Conservation (phyloP, 2,113 vertebrate genomes). For the Euleptes europaea region DNA sequence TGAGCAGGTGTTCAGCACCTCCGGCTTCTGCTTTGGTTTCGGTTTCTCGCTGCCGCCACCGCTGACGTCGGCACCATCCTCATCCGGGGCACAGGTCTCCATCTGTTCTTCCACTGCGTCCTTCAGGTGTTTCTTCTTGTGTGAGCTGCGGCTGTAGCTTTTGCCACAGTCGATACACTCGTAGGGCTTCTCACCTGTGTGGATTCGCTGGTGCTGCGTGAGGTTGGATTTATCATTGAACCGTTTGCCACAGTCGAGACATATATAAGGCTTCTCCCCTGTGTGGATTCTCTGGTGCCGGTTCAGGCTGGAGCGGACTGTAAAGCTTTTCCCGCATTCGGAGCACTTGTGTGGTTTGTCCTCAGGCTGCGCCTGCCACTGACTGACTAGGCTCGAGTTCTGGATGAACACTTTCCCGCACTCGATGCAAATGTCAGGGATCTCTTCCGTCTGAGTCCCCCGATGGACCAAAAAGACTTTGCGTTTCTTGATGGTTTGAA, state of each 20-base stretch:
- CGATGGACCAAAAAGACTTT: conserved; percentile 41
- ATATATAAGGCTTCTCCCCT: conserved; percentile 62
- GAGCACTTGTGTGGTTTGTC: conserved; percentile 61
- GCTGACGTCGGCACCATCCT: background rate
- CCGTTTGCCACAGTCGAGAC: conserved; percentile 60
- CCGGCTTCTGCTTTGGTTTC: conserved; percentile 20
- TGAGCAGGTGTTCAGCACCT: conserved; percentile 56
- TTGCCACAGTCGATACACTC: conserved; percentile 64
- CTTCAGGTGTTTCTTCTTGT: conserved; percentile 55
- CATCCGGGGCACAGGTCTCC: background rate
- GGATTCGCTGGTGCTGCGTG: conserved; percentile 61
- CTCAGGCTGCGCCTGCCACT: conserved; percentile 54
- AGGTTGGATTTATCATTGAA: conserved; percentile 65
- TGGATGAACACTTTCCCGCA: conserved; percentile 59
- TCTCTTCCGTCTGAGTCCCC: conserved; percentile 44
- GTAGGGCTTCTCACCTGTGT: conserved; percentile 69
- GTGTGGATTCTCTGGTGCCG: conserved; percentile 62
- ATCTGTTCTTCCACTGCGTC: background rate
- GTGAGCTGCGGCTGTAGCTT: conserved; percentile 64
- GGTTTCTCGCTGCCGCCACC: background rate
- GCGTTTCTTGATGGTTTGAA: conserved; percentile 29
- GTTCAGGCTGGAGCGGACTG: conserved; percentile 57
- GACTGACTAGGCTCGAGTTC: conserved; percentile 51
- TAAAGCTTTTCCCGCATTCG: conserved; percentile 58
- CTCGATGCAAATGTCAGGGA: conserved; percentile 45